Base-by-base conservation (phyloP, 2,113 vertebrate genomes). In the Ptilorrhoa leucosticta region DNA sequence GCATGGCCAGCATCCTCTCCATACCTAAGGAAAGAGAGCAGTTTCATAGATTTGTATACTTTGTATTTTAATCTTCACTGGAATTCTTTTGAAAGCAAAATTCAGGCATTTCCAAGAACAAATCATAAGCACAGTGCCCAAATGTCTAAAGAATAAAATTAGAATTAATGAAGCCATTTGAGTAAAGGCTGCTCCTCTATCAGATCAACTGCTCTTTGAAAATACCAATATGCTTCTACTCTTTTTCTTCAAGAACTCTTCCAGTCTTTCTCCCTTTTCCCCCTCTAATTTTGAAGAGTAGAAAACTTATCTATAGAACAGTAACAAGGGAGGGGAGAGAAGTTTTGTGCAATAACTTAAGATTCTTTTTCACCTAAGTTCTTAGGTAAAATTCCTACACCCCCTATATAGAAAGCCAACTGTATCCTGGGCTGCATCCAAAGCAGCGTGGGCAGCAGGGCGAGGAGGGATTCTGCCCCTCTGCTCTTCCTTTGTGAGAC, bases 1-100 rank as follows among this genome's bases (percentile, higher is more conserved):
- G 99, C 99, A 61, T 98, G 98, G 70, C 99, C 99, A 6, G 98
- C 99, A 31, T 98, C 99, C 6, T 98, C 96, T 39, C 99, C 99
- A 4, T 99, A 99, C 98, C 99, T 99, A 98, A 53, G 92, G 95
- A 96, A 96, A 95, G 61, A 96, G 13, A 83, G 24, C 47, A 85
- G 22, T 44, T 57, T 45, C 66, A 47, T 33, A 64, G 21, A 71
- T 60, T 51, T 35, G 8, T n/a, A 35, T 35, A 50, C 7, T 50
- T 33, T 45, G 6, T 44, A 68, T 45, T 87, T n/a, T 57, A 84
- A 56, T 56, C 48, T 63, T 89, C 56, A 75, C 4, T 35, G 48
- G 9, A 89, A 77, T 70, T 86, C 24, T 80, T 91, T 39, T 13
- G 31, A 72, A 78, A 91, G 45, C 15, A 85, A 57, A 69, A 53